Percentiles rank a stretch among this genome's conserved stretches.
These are phyloP conservation scores for Cheilosia variabilis DNA, from an alignment of 2,888 invertebrate species.

Conservation along the genomic window DNA sequence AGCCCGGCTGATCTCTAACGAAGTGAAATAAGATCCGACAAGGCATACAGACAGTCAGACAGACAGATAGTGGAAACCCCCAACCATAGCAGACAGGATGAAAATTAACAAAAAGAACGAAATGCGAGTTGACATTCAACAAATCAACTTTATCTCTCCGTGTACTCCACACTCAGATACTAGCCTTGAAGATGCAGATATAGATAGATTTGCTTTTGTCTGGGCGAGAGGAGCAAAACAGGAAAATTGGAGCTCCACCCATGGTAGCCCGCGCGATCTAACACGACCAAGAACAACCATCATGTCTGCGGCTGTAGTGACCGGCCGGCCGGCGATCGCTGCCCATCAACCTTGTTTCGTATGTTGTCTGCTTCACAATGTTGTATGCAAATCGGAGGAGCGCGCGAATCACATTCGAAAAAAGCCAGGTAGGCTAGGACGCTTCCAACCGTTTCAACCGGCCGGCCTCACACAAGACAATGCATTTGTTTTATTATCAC, in stretches of 20 bases:
- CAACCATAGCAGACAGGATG: slow-evolving; percentile 58
- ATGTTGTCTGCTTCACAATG: slow-evolving; percentile 48
- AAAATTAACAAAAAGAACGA: slow-evolving; percentile 33
- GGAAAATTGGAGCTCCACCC: slow-evolving; percentile 21
- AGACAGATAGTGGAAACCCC: slow-evolving; percentile 46
- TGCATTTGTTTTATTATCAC: slow-evolving; percentile 73
- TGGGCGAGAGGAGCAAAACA: slow-evolving; percentile 10
- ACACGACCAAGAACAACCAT: slow-evolving; percentile 37
- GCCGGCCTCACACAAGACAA: slow-evolving; percentile 61
- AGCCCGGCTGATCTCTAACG: slow-evolving; percentile 65
- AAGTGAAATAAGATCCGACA: slow-evolving; percentile 75
- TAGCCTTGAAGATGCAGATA: slow-evolving; percentile 54
- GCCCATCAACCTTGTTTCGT: slow-evolving; percentile 58
- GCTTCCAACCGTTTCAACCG: slow-evolving; percentile 51
- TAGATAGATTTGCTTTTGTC: slow-evolving; percentile 50
- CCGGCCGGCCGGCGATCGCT: slow-evolving; percentile 33
- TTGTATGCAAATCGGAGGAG: slow-evolving; percentile 64
- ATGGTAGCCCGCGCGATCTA: slow-evolving; percentile 26
- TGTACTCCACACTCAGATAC: slow-evolving; percentile 46
- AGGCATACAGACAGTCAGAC: slow-evolving; percentile 56
- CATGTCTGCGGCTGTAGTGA: slow-evolving; percentile 12
- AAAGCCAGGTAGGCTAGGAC: slow-evolving; percentile 9
- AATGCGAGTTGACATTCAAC: slow-evolving; percentile 71
- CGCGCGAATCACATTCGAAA: slow-evolving; percentile 3
- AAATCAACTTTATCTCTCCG: slow-evolving; percentile 72